A percentile compares a stretch with the other conserved stretches of the same genome.
phyloP scores from a whole-genome alignment of 2,797 vertebrate species.

The Myotis pilosus region DNA sequence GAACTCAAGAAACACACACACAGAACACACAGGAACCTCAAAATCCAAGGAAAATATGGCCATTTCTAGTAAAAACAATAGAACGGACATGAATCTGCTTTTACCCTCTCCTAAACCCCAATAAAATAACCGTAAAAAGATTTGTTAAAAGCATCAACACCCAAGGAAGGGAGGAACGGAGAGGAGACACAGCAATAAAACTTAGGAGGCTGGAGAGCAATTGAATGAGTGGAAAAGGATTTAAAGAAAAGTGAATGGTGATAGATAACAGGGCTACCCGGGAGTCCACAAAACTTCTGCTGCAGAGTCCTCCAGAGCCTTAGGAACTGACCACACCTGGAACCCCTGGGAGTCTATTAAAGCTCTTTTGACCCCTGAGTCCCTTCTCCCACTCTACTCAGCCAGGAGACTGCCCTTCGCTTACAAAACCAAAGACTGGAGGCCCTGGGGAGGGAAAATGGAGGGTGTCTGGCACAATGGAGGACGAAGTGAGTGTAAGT shows the following conservation, averaged over 20 bases:
- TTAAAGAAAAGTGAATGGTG: neutral
- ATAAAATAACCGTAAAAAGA: neutral
- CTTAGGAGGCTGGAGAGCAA: neutral
- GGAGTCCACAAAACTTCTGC: neutral
- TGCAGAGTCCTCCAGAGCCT: neutral
- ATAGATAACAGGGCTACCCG: neutral
- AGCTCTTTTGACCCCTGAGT: neutral
- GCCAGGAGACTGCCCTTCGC: neutral
- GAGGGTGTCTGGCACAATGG: neutral
- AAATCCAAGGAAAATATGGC: neutral
- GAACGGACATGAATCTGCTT: neutral
- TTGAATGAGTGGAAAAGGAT: neutral
- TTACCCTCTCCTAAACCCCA: neutral
- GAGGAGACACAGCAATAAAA: neutral
- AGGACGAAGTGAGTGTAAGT: neutral
- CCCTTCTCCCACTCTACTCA: neutral
- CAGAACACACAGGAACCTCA: neutral
- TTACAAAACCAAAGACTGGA: neutral
- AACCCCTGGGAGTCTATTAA: neutral
- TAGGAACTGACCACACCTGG: neutral
- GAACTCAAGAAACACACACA: neutral
- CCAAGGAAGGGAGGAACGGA: neutral
- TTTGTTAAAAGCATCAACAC: neutral
- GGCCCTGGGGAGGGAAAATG: neutral
- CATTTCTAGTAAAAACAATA: neutral